A percentile compares a stretch with the other conserved stretches of the same genome.
These are phyloP conservation scores for Chironomus tentans DNA, from an alignment of 2,888 invertebrate genomes.

Conservation along the genomic window DNA sequence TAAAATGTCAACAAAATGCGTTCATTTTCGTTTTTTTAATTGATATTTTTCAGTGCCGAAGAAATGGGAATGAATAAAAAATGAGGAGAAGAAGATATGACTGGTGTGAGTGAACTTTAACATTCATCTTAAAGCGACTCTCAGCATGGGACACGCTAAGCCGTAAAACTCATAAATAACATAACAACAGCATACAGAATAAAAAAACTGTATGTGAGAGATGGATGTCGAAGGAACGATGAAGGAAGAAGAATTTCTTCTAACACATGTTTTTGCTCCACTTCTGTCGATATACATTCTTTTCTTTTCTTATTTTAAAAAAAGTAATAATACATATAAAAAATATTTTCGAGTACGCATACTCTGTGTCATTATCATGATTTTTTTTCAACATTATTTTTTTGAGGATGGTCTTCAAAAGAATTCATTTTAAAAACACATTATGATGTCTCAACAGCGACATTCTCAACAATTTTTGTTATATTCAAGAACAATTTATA, in stretches of 20 bases:
- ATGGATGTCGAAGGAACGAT: not conserved
- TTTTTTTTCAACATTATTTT: not conserved
- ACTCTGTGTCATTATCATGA: conserved; percentile 3
- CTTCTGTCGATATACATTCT: not conserved
- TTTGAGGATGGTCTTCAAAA: not conserved
- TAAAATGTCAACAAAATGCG: conserved; percentile 14
- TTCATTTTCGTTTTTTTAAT: not conserved
- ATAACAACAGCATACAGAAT: not conserved
- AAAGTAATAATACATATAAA: not conserved
- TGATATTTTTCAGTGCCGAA: not conserved
- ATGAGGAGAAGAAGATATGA: not conserved
- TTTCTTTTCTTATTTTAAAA: not conserved
- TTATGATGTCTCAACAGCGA: not conserved
- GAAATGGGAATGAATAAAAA: not conserved
- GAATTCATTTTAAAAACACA: not conserved
- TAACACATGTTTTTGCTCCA: conserved; percentile 19
- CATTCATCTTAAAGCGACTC: not conserved
- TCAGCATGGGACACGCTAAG: conserved; percentile 11
- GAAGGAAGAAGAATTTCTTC: not conserved
- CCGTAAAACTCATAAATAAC: conserved; percentile 23
- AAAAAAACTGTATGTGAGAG: conserved; percentile 5
- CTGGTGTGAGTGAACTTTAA: conserved; percentile 23
- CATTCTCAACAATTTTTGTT: not conserved
- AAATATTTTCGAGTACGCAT: not conserved
- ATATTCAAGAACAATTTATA: not conserved